Evolutionary conservation across 2,797 vertebrate genomes (phyloP).

Genomic region (Brachymystax lenok): DNA sequence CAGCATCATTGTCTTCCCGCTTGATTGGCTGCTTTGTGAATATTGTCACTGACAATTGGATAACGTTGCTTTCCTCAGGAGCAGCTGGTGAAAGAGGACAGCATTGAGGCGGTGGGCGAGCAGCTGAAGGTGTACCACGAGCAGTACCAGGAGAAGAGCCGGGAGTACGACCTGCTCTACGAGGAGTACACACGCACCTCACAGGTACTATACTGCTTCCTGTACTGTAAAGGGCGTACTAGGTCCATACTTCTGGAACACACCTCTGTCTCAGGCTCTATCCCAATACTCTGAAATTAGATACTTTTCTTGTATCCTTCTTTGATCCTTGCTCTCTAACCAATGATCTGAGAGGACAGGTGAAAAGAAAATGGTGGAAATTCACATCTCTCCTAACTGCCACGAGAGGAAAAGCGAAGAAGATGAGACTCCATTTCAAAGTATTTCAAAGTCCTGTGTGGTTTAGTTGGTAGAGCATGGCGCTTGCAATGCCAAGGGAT

Average conservation of each 20-base stretch:
- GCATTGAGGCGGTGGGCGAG: conserved; percentile 86
- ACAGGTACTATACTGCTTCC: conserved; percentile 74
- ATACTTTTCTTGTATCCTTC: too few species aligned
- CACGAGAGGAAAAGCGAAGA: neutral
- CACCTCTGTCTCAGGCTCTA: too few species aligned
- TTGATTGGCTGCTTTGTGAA: neutral
- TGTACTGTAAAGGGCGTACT: neutral
- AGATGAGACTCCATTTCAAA: neutral
- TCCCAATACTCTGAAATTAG: too few species aligned
- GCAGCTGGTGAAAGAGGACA: conserved; percentile 87
- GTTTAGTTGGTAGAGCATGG: neutral
- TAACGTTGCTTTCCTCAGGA: conserved; percentile 61
- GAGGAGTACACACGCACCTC: conserved; percentile 88
- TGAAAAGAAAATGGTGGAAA: neutral
- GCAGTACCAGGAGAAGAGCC: conserved; percentile 90
- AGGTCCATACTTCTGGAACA: too few species aligned
- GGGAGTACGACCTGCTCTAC: conserved; percentile 86
- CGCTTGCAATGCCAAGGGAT: neutral
- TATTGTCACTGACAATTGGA: neutral
- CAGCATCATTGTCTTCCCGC: neutral
- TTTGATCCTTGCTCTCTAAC: too few species aligned
- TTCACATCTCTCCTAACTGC: neutral
- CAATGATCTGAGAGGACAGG: too few species aligned
- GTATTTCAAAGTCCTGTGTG: neutral
- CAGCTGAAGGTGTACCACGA: conserved; percentile 89